A percentile compares a stretch with the other conserved stretches of the same genome.
These are phyloP conservation scores for Gadopsis bispinosus DNA, from an alignment of 2,797 vertebrate species.

Conservation along the genomic window DNA sequence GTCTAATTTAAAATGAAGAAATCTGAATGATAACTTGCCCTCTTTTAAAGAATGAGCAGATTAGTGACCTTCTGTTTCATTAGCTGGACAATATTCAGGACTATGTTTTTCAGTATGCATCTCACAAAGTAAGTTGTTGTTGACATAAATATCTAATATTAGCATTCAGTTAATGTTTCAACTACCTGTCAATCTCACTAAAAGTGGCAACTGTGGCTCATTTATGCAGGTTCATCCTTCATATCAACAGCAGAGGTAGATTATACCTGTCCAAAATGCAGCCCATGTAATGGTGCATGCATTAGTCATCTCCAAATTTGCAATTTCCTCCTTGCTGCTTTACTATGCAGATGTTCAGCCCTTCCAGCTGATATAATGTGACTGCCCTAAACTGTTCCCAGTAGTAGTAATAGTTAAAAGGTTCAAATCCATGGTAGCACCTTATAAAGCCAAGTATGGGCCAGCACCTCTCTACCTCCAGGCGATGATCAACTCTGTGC, in stretches of 20 bases:
- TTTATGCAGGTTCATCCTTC: conserved; percentile 32
- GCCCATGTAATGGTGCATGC: conserved; percentile 46
- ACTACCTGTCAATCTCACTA: conserved; percentile 10
- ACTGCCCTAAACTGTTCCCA: conserved; percentile 18
- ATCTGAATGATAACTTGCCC: conserved; percentile 8
- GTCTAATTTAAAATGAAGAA: conserved; percentile 21
- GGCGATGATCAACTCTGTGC: conserved; percentile 61
- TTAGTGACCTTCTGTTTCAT: neutral
- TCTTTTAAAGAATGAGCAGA: conserved; percentile 11
- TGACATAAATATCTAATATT: conserved; percentile 20
- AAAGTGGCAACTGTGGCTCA: conserved; percentile 25
- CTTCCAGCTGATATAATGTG: conserved; percentile 31
- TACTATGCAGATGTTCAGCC: conserved; percentile 55
- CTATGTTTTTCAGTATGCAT: neutral
- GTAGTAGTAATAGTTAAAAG: conserved; percentile 30
- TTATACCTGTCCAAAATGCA: conserved; percentile 38
- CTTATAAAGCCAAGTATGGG: conserved; percentile 43
- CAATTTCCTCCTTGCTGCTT: conserved; percentile 44
- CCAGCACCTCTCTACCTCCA: conserved; percentile 49
- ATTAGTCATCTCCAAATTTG: conserved; percentile 57
- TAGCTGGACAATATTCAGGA: neutral
- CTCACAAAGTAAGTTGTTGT: conserved; percentile 6
- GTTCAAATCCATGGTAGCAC: conserved; percentile 28
- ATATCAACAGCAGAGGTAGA: conserved; percentile 31
- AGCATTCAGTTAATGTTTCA: conserved; percentile 19